These are phyloP conservation scores for Alexandromys fortis DNA, from an alignment of 2,113 vertebrate genomes.

Conservation along the genomic window DNA sequence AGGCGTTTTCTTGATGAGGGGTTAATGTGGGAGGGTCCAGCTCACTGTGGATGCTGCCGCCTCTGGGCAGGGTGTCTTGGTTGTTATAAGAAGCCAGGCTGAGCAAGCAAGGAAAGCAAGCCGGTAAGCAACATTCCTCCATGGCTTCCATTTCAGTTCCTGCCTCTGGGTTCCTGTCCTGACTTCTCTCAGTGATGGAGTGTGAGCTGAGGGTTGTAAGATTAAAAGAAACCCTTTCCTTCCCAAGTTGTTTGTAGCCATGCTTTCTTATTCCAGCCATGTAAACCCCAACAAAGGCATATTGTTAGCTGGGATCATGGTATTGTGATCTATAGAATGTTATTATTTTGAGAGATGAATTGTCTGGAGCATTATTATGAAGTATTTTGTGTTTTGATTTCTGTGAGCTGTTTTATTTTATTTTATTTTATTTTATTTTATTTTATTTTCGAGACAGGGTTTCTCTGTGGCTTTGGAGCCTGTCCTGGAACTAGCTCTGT, in stretches of 20 bases:
- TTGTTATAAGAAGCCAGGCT: not conserved
- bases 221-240: not conserved
- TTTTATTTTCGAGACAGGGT: too few species aligned
- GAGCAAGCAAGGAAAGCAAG: not conserved
- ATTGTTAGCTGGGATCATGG: not conserved
- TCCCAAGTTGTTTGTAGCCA: not conserved
- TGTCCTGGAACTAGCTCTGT: too few species aligned
- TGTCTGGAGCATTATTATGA: not conserved
- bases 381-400: not conserved
- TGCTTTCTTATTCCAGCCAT: not conserved
- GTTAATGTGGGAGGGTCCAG: not conserved
- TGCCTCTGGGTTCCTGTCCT: not conserved
- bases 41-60: not conserved
- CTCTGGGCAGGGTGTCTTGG: too few species aligned
- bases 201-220: not conserved
- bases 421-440: too few species aligned
- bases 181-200: not conserved
- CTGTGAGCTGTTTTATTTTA: not conserved
- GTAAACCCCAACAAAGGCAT: not conserved
- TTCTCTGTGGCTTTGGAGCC: too few species aligned
- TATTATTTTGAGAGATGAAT: not conserved
- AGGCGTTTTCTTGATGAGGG: not conserved
- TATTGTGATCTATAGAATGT: not conserved
- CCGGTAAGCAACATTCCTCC: not conserved
- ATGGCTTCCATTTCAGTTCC: not conserved